Evolutionary conservation across 1,140 invertebrate genomes (phyloP), one percentile per base, ranked within the genome.

Genomic region (Drosophila setifemur): DNA sequence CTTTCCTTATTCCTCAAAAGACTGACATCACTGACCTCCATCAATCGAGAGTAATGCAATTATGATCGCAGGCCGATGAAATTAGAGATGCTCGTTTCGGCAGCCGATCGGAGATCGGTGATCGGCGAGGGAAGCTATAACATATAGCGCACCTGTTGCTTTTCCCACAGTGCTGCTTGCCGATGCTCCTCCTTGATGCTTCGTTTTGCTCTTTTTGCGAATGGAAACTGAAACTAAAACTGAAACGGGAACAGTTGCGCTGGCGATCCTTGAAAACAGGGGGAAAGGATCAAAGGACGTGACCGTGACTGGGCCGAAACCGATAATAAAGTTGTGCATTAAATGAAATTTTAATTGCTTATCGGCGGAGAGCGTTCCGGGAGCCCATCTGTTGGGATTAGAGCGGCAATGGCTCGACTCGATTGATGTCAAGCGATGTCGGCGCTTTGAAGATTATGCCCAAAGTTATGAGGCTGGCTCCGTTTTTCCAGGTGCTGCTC

Each of bases 341-440:
- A 70, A 72, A 78, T 79, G 70, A 75, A 76, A 86, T 81, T 85
- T 86, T 86, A 86, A 86, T 86, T 86, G 81, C 71, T 76, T 86
- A 81, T 86, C 75, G 70, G 40, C 58, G 49, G 44, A 35, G 58
- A 68, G 70, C 31, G 73, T 67, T 57, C 70, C 47, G 63, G 60
- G 50, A 54, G 68, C 73, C 50, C 78, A 82, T 83, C 78, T 82
- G 78, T 73, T 70, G 57, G 54, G 70, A 67, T 86, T 86, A 86
- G 79, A 83, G 68, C 54, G 57, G 40, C 25, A 39, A 26, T 42
- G 35, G 43, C 11, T 33, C 55, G 47, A 50, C 68, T 79, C 74
- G 81, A 85, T 85, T 85, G 81, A 85, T 85, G 81, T 85, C 81
- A 86, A 86, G 75, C 73, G 69, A 64, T 70, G 66, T 77, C 76